phyloP scores from a whole-genome alignment of 2,888 invertebrate genomes.

The Caenorhabditis drosophilae region DNA sequence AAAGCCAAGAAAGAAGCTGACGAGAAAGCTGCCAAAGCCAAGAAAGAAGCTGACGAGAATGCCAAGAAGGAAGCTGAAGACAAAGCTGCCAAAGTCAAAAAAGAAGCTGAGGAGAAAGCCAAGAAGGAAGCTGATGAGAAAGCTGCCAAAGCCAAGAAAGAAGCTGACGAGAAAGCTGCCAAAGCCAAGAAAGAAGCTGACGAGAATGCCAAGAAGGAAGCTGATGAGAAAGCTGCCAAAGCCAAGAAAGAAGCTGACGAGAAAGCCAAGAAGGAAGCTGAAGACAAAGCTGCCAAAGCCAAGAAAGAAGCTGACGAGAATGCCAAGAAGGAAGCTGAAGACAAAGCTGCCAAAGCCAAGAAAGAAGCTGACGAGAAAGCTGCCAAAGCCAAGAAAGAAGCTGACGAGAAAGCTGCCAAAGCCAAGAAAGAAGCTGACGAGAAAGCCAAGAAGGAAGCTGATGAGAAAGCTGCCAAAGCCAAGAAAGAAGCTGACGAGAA shows the following conservation, averaged over 20 bases:
- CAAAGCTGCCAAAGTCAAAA: too few relatives aligned
- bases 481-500: constrained; percentile 1
- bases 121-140: too few relatives aligned
- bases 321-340: constrained; percentile 2
- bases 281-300: background rate
- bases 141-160: background rate
- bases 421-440: background rate
- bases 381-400: constrained; percentile 1
- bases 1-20: too few relatives aligned
- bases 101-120: too few relatives aligned
- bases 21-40: too few relatives aligned
- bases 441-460: constrained; percentile 2
- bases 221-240: background rate
- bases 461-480: background rate
- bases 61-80: too few relatives aligned
- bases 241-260: constrained; percentile 7
- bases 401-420: constrained; percentile 1
- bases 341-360: background rate
- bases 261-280: background rate
- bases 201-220: constrained; percentile 4
- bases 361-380: background rate
- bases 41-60: too few relatives aligned
- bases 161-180: constrained; percentile 1
- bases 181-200: background rate
- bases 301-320: constrained; percentile 1